Evolutionary conservation across 2,113 vertebrate genomes (phyloP).

Genomic region (Rhegmatorhina hoffmannsi): DNA sequence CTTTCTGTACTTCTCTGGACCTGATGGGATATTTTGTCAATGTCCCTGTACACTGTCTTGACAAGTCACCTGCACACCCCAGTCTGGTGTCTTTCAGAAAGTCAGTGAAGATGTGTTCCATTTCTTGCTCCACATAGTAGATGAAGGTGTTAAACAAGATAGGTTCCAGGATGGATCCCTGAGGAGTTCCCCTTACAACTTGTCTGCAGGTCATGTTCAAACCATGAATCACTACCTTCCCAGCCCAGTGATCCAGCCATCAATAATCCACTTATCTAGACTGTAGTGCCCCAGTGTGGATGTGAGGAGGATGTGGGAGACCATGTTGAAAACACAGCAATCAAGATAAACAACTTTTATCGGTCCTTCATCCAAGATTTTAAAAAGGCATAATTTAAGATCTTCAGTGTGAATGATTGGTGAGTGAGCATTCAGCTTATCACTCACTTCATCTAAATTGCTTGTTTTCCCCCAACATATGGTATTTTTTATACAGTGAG

Average conservation of each 20-base stretch:
- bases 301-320: neutral
- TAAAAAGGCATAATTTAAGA: neutral
- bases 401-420: neutral
- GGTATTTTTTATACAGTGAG: slow-evolving; percentile 42
- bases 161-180: neutral
- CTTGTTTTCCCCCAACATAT: slow-evolving; percentile 34
- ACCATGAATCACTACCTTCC: neutral
- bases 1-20: neutral
- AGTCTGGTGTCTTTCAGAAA: neutral
- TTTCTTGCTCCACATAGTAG: neutral
- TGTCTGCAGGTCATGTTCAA: neutral
- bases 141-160: neutral
- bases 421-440: slow-evolving; percentile 20
- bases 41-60: neutral
- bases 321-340: neutral
- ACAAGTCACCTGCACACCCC: neutral
- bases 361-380: neutral
- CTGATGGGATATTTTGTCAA: neutral
- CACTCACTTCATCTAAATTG: neutral
- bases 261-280: neutral
- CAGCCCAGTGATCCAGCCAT: neutral
- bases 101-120: neutral
- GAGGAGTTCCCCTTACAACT: neutral
- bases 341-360: neutral
- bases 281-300: neutral